These are phyloP conservation scores for Agonopterix subpropinquella DNA, from an alignment of 2,888 invertebrate species.

Conservation along the genomic window DNA sequence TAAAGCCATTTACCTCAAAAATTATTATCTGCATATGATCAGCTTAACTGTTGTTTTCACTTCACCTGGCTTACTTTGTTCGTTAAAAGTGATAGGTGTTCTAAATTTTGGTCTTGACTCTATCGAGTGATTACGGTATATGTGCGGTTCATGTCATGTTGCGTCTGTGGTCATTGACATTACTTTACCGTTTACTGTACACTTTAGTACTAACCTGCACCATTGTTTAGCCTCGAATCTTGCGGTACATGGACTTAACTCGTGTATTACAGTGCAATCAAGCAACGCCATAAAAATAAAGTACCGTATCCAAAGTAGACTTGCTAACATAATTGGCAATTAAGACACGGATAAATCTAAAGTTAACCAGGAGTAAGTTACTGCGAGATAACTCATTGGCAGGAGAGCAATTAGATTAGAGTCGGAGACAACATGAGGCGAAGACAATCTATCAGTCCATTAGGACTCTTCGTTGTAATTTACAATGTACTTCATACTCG, in stretches of 20 bases:
- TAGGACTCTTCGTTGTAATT: conserved; percentile 33
- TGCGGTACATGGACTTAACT: neutral
- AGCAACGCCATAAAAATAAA: neutral
- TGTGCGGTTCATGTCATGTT: conserved; percentile 45
- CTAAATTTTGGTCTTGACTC: conserved; percentile 33
- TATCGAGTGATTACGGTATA: conserved; percentile 44
- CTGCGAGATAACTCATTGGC: conserved; percentile 5
- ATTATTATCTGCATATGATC: conserved; percentile 2
- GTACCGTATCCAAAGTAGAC: no score
- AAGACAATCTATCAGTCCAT: conserved; percentile 12
- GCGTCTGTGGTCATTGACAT: conserved; percentile 54
- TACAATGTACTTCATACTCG: conserved; percentile 32
- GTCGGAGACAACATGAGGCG: neutral
- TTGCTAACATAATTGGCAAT: no score
- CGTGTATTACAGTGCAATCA: neutral
- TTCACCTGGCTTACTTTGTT: neutral
- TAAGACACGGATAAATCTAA: neutral
- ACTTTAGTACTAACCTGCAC: conserved; percentile 19
- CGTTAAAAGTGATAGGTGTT: conserved; percentile 18
- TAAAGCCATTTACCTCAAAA: neutral
- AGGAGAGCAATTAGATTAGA: neutral
- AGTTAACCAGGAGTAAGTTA: neutral
- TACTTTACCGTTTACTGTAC: conserved; percentile 46
- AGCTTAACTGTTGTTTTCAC: neutral
- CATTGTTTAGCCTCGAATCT: conserved; percentile 26